Evolutionary conservation across 2,113 vertebrate species (phyloP), one percentile per base, ranked within the genome.

Genomic region (Physeter macrocephalus): DNA sequence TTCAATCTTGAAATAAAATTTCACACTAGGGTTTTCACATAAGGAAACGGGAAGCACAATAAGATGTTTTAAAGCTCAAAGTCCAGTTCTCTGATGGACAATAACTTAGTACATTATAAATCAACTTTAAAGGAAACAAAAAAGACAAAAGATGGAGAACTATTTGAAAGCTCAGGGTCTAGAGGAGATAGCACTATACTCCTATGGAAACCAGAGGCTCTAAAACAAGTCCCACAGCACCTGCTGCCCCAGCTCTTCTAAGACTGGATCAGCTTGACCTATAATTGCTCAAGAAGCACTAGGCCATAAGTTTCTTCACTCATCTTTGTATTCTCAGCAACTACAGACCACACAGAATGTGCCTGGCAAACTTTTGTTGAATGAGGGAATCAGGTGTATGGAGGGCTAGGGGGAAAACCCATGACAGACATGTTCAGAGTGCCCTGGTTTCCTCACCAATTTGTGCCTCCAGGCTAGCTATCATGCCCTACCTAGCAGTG

Each of bases 1-100:
- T 81, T 83, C 41, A 34, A 87, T 89, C 36, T 62, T 91, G n/a
- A 84, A 90, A 81, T 86, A 80, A 74, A 94, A 87, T 88, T 88
- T 95, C 81, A 96, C 34, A 80, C 36, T 69, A 93, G 43, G 89
- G 62, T 62, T 49, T 90, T 94, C 78, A 92, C 3, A 27, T 86
- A 71, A 85, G 67, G 71, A 69, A 93, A 85, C 11, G 34, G 54
- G 67, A 95, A 95, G 49, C 20, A 81, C 41, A 34, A 72, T 41
- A 34, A 43, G 39, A 71, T 82, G 67, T 74, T 67, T 90, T 72
- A 88, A 93, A 96, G 61, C 46, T 91, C 66, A 27, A 84, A 90
- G 57, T 74, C n/a, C 52, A 69, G 39, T 52, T 93, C 84, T 94
- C 87, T 92, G 84, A 86, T 72, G 27, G 78, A 61, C 29, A 82